Conservation (phyloP, 2,113 vertebrate genomes). For the Zosterops borbonicus region DNA sequence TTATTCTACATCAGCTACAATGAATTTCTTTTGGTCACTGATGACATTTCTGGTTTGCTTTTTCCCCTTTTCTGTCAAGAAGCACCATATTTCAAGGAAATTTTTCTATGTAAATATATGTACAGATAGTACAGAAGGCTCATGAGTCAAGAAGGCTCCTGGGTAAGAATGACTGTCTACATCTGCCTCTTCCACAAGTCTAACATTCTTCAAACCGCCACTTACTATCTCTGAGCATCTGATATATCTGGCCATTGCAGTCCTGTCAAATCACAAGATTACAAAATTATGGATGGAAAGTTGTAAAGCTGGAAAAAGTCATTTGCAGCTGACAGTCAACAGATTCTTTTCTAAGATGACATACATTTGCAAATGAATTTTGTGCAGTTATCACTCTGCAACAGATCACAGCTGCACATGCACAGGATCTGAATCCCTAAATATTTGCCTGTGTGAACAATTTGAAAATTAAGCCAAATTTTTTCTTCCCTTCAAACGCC, state of each 20-base stretch:
- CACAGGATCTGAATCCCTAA: conserved; percentile 34
- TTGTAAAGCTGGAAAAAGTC: conserved; percentile 19
- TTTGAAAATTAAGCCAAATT: conserved; percentile 36
- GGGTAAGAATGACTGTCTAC: background rate
- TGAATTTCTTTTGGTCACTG: background rate
- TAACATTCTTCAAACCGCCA: background rate
- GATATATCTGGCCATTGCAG: background rate
- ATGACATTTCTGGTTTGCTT: background rate
- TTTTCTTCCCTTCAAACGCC: background rate
- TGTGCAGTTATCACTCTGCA: background rate
- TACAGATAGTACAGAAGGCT: background rate
- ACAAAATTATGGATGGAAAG: conserved; percentile 35
- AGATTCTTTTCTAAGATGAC: conserved; percentile 27
- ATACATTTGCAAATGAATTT: conserved; percentile 41
- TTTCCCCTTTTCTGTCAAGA: background rate
- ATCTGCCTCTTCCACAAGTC: background rate
- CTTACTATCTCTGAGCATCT: background rate
- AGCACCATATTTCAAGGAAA: background rate
- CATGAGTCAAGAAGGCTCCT: background rate
- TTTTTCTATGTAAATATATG: background rate
- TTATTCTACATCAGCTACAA: background rate
- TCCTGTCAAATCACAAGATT: conserved; percentile 23
- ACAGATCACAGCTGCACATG: conserved; percentile 31
- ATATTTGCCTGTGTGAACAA: conserved; percentile 1
- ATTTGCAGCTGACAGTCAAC: conserved; percentile 55